phyloP scores from a whole-genome alignment of 2,888 invertebrate genomes.

The Cheiracanthium punctorium region DNA sequence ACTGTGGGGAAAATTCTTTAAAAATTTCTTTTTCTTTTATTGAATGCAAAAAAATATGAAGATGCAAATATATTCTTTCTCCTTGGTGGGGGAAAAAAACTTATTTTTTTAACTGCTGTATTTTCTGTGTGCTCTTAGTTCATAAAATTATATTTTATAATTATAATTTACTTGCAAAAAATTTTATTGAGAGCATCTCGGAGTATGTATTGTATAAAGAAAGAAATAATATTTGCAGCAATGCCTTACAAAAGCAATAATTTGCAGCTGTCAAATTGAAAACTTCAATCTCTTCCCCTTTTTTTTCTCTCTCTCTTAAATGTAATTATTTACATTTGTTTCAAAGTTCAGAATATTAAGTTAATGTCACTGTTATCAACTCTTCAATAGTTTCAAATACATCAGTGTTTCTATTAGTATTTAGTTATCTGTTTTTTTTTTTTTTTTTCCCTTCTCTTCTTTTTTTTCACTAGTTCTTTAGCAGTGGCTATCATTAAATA shows the following conservation, averaged over 20 bases:
- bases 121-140: background rate
- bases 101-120: conserved; percentile 13
- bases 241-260: conserved; percentile 47
- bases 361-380: too few relatives aligned
- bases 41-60: conserved; percentile 15
- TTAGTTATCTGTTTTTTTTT: too few relatives aligned
- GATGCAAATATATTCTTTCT: background rate
- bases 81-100: background rate
- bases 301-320: too few relatives aligned
- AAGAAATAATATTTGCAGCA: conserved; percentile 21
- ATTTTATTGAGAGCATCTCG: background rate
- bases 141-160: background rate
- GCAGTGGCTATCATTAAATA: too few relatives aligned
- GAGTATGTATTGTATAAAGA: background rate
- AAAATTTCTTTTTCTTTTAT: background rate
- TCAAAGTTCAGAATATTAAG: too few relatives aligned
- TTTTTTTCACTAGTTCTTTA: too few relatives aligned
- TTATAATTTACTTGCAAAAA: background rate
- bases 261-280: conserved; percentile 1
- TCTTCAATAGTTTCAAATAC: too few relatives aligned
- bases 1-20: background rate
- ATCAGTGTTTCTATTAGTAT: too few relatives aligned
- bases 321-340: too few relatives aligned
- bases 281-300: too few relatives aligned
- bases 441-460: too few relatives aligned